Base-by-base conservation (phyloP, 1,140 invertebrate genomes). In the Trinorchestia longiramus region DNA sequence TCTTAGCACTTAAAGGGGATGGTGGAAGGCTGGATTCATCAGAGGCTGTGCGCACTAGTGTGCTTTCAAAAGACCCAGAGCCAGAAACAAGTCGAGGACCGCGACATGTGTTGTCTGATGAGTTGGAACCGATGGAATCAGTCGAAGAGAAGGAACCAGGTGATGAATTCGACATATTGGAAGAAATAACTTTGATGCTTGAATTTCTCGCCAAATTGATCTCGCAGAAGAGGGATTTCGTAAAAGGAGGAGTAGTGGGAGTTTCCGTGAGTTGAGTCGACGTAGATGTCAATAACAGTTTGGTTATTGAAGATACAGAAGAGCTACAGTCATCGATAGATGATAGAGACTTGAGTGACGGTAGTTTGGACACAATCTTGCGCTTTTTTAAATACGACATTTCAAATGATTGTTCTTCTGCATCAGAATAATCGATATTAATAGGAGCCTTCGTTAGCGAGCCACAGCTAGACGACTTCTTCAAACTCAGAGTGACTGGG, bases 241-340 rank as follows among this genome's bases (percentile, higher is more conserved):
- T 45, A 40, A 94, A 94, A 15, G 92, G 92, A 94, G 92, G 92
- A 47, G 92, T 94, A n/a, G 92, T 94, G 92, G 92, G 92, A 19
- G 92, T 94, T 94, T 94, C 92, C 15, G 43, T 94, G 4, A 94
- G 44, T 47, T 94, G 92, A 28, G 92, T 94, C 43, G 92, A 94
- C 0, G 92, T 94, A 44, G 92, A 94, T 43, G 92, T 94, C 41
- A 94, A 94, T 47, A 94, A 45, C 3, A 94, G 44, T 44, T 94
- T 94, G 6, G 92, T 94, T 44, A 94, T 94, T 47, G 92, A 94
- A 8, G 92, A 94, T 36, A 94, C 92, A 47, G 92, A 94, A 44
- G 92, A 94, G 43, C 92, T 94, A 44, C 92, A 94, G n/a, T 94
- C 92, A 43, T 94, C 92, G 11, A 94, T 43, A 15, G 92, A 94